Conservation (phyloP, 2,888 invertebrate species). For the Poecilobothrus nobilitatus region DNA sequence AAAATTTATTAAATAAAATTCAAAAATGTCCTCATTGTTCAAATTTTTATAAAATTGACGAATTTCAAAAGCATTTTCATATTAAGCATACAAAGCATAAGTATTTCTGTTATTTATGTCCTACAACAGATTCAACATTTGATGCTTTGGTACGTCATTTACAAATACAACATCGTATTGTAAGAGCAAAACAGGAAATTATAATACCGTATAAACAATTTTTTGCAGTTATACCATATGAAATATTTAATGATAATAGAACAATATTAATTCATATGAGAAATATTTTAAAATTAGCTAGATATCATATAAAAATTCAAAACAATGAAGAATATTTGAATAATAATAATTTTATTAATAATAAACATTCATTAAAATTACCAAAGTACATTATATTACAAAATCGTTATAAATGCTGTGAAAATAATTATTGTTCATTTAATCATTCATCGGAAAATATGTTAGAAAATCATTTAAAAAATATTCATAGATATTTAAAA, state of each 20-base stretch:
- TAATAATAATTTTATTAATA: neutral
- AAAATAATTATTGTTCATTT: neutral
- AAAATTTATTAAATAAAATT: neutral
- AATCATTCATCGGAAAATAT: neutral
- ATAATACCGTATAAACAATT: neutral
- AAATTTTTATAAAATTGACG: neutral
- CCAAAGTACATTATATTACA: neutral
- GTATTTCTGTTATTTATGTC: conserved; percentile 7
- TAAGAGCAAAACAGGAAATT: neutral
- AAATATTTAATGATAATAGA: neutral
- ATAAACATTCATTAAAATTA: neutral
- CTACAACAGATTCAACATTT: neutral
- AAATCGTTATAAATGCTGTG: neutral
- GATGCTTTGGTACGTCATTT: neutral
- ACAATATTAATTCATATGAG: neutral
- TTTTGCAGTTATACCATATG: neutral
- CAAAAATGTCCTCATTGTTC: neutral
- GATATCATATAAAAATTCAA: neutral
- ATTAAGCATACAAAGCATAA: neutral
- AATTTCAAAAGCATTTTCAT: neutral
- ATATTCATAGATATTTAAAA: neutral
- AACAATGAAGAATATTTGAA: neutral
- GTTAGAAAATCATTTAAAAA: neutral
- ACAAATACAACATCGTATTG: neutral
- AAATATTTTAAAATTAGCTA: neutral